phyloP scores from a whole-genome alignment of 2,113 vertebrate genomes.

The Hemicordylus capensis region DNA sequence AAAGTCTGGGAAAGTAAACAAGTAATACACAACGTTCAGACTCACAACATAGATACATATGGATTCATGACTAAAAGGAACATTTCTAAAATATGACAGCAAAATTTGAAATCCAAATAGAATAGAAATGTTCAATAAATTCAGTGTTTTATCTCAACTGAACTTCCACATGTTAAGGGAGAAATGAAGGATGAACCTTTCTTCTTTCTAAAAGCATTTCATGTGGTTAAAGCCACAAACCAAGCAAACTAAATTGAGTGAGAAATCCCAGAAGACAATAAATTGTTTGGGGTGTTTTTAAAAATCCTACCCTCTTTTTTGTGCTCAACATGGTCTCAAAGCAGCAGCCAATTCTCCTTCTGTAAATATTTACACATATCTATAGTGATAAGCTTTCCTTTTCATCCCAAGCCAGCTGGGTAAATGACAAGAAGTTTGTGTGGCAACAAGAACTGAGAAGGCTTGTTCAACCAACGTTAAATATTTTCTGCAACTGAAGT shows the following conservation, averaged over 20 bases:
- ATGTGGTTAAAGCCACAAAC: neutral
- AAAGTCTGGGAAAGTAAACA: neutral
- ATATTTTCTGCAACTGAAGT: neutral
- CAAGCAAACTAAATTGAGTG: neutral
- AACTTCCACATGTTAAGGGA: conserved; percentile 3
- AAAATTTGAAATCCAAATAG: neutral
- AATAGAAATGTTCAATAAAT: too few species aligned
- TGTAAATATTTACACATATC: neutral
- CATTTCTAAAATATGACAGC: neutral
- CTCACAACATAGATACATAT: neutral
- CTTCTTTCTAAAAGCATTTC: neutral
- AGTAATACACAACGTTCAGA: neutral
- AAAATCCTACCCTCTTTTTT: neutral
- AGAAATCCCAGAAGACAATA: conserved; percentile 15
- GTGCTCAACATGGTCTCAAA: neutral
- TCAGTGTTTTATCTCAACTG: neutral
- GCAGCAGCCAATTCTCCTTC: neutral
- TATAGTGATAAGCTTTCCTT: conserved; percentile 5
- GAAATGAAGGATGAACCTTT: neutral
- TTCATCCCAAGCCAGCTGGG: neutral
- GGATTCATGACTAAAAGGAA: neutral
- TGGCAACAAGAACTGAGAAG: neutral
- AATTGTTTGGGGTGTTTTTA: neutral
- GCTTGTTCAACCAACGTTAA: neutral
- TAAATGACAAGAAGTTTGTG: neutral